Conservation (phyloP, 2,888 invertebrate genomes). For the Lasioglossum oenotherae region DNA sequence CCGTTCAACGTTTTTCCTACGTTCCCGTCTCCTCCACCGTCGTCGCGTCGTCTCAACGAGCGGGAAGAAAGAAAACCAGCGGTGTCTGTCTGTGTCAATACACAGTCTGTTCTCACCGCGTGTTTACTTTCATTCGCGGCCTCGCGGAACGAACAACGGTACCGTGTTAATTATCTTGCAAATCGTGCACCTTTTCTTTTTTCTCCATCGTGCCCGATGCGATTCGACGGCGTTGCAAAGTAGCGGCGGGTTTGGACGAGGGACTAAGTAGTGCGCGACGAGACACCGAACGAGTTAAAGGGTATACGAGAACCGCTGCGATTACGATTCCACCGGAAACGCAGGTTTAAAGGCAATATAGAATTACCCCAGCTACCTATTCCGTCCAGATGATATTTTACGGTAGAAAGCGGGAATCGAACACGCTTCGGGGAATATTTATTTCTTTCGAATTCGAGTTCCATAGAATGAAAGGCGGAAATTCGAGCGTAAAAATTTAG, state of each 20-base stretch:
- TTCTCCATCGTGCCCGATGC: background rate
- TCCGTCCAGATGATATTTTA: slow-evolving; percentile 43
- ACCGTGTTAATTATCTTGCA: slow-evolving; percentile 28
- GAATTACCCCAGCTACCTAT: slow-evolving; percentile 44
- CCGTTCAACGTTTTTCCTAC: slow-evolving; percentile 8
- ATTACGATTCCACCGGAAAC: slow-evolving; percentile 65
- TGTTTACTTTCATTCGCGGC: slow-evolving; percentile 1
- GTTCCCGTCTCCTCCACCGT: background rate
- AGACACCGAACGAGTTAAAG: slow-evolving; percentile 46
- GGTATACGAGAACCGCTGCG: slow-evolving; percentile 47
- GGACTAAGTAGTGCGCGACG: slow-evolving; percentile 64
- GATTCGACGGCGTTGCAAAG: background rate
- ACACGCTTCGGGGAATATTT: background rate
- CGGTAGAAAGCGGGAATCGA: slow-evolving; percentile 4
- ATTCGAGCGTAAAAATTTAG: no score
- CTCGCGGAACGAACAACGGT: slow-evolving; percentile 15
- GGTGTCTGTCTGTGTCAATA: background rate
- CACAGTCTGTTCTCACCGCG: background rate
- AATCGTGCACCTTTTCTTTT: slow-evolving; percentile 4
- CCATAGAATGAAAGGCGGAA: no score
- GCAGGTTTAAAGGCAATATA: slow-evolving; percentile 55
- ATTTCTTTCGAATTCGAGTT: background rate
- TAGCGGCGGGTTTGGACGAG: background rate
- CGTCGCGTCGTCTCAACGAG: background rate
- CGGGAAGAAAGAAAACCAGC: background rate